These are phyloP conservation scores for Aurelia sp. DNA, from an alignment of 30 jellyfish, hydroid and myxozoan species.

Conservation along the genomic window DNA sequence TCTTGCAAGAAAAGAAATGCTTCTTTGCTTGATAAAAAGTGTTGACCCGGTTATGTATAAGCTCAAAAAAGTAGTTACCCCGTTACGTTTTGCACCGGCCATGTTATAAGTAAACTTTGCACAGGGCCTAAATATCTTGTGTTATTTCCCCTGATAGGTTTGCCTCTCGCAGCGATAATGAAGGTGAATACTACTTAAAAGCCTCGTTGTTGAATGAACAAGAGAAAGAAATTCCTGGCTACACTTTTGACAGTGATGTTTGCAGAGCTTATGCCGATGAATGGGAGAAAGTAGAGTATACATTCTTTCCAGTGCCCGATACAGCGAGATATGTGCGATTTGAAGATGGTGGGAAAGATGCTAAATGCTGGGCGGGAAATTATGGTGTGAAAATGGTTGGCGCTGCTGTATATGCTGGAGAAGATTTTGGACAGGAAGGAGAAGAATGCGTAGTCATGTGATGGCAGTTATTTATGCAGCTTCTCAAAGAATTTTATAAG, in stretches of 20 bases:
- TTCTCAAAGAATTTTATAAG: not conserved
- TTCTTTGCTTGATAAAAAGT: no score
- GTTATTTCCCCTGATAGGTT: constrained; percentile 11
- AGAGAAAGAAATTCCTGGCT: constrained; percentile 27
- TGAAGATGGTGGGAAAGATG: constrained; percentile 63
- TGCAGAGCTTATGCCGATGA: constrained; percentile 30
- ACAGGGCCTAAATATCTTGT: no score
- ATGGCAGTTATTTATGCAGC: not conserved
- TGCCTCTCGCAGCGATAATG: constrained; percentile 51
- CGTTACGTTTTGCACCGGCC: no score
- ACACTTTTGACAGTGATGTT: constrained; percentile 3
- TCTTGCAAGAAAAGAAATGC: no score
- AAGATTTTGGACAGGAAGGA: not conserved
- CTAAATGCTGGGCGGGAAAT: constrained; percentile 39
- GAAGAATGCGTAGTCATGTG: constrained; percentile 24
- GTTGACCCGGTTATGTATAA: no score
- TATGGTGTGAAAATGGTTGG: constrained; percentile 68
- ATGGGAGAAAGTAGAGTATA: constrained; percentile 53
- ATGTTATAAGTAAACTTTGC: no score
- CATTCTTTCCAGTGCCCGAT: constrained; percentile 41
- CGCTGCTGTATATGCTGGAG: constrained; percentile 67
- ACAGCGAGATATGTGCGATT: constrained; percentile 54
- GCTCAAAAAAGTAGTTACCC: no score
- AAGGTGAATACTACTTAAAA: constrained; percentile 30
- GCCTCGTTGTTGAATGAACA: constrained; percentile 16